Conservation (phyloP, 2,113 vertebrate genomes). For the Heptranchias perlo region DNA sequence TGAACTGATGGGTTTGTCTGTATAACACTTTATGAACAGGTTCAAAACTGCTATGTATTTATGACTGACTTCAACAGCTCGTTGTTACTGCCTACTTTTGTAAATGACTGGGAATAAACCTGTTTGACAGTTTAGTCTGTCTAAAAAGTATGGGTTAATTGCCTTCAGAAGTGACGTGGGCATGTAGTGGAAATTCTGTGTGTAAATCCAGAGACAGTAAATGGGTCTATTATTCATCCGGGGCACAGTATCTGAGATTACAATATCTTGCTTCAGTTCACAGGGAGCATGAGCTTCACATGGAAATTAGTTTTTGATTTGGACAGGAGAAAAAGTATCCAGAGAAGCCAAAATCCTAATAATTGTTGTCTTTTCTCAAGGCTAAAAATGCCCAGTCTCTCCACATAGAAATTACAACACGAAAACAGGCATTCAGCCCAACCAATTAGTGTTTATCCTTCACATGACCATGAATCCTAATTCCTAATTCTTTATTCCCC, state of each 20-base stretch:
- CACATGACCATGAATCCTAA: not conserved
- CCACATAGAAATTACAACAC: not conserved
- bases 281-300: too few relatives aligned
- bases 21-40: not conserved
- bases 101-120: not conserved
- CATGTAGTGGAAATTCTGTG: not conserved
- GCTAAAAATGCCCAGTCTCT: not conserved
- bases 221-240: too few relatives aligned
- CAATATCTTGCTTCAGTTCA: too few relatives aligned
- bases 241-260: too few relatives aligned
- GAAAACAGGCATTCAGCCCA: not conserved
- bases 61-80: not conserved
- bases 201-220: not conserved
- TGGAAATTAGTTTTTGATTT: too few relatives aligned
- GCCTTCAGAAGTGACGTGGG: too few relatives aligned
- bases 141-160: not conserved
- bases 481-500: not conserved
- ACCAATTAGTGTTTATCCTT: not conserved
- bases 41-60: not conserved
- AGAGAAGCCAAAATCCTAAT: not conserved
- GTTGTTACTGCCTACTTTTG: not conserved
- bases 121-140: not conserved
- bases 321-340: not conserved
- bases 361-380: not conserved
- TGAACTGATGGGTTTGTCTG: not conserved